Evolutionary conservation across 2,797 vertebrate species (phyloP).

Genomic region (Anguilla obscura): DNA sequence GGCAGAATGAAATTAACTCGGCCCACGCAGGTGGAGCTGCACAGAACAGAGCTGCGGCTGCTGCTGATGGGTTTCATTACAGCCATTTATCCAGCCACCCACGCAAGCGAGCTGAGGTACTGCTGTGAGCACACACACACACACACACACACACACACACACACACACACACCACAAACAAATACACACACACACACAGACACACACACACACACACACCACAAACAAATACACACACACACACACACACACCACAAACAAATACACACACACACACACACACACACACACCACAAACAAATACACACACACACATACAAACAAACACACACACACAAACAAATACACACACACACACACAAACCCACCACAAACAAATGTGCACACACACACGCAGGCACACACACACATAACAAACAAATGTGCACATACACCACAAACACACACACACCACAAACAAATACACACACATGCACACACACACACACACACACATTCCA

Average conservation of each 20-base stretch:
- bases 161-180: too few species aligned
- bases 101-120: constrained; percentile 17
- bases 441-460: too few species aligned
- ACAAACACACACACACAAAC: too few species aligned
- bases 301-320: too few species aligned
- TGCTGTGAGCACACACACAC: not conserved
- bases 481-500: not conserved
- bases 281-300: not conserved
- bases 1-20: not conserved
- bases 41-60: not conserved
- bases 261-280: not conserved
- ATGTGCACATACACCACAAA: too few species aligned
- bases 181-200: too few species aligned
- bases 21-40: constrained; percentile 18
- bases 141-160: not conserved
- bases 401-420: too few species aligned
- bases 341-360: not conserved
- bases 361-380: not conserved
- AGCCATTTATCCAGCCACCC: constrained; percentile 34
- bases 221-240: too few species aligned
- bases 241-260: too few species aligned
- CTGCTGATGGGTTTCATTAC: constrained; percentile 17
- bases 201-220: too few species aligned
- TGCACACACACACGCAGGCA: too few species aligned
- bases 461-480: not conserved